These are phyloP conservation scores for Agriotes lineatus DNA, from an alignment of 2,888 invertebrate genomes.

Conservation along the genomic window DNA sequence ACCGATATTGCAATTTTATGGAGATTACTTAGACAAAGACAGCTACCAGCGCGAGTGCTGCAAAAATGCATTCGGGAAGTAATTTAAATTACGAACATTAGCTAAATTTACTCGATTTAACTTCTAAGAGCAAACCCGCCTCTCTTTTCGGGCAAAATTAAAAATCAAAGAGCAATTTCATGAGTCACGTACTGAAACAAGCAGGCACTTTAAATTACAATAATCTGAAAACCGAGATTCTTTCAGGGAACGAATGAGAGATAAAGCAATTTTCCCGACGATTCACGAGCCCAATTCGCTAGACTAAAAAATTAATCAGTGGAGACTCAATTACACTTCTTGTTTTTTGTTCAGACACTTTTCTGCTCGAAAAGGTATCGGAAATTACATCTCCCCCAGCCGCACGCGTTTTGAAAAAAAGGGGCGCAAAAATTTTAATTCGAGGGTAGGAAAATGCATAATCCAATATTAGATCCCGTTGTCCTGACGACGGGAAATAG, in stretches of 20 bases:
- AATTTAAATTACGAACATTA: too few species aligned
- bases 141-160: not conserved
- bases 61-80: too few species aligned
- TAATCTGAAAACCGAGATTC: conserved; percentile 23
- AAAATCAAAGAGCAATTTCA: conserved; percentile 17
- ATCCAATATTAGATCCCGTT: conserved; percentile 33
- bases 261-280: conserved; percentile 21
- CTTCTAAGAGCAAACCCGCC: not conserved
- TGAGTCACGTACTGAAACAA: conserved; percentile 15
- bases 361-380: conserved; percentile 3
- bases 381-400: conserved; percentile 7
- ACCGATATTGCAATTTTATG: not conserved
- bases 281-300: conserved; percentile 14
- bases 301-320: conserved; percentile 23
- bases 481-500: conserved; percentile 53
- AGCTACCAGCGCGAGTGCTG: too few species aligned
- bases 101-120: not conserved
- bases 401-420: not conserved
- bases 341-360: conserved; percentile 7
- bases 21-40: too few species aligned
- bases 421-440: conserved; percentile 22
- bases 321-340: conserved; percentile 18
- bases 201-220: conserved; percentile 19
- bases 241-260: conserved; percentile 12
- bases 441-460: conserved; percentile 5